Conservation (phyloP, 37 sponge, comb jelly and placozoan species). For the Halichondria panicea region DNA sequence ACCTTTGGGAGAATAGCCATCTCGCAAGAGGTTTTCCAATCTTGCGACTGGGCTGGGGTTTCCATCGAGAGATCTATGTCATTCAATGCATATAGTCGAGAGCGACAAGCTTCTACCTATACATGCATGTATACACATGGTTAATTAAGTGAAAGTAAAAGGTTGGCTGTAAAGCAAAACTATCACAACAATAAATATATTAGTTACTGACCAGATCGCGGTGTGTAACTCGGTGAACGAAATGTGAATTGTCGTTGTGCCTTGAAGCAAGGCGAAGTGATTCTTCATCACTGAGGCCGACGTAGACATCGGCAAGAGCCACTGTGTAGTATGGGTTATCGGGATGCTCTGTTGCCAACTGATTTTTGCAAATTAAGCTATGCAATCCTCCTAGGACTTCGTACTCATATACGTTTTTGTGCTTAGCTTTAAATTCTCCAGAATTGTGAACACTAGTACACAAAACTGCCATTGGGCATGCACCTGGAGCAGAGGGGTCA, state of each 20-base stretch:
- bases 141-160: background rate
- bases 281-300: constrained; percentile 36
- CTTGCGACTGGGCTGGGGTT: constrained; percentile 6
- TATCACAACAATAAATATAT: background rate
- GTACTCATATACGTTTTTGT: constrained; percentile 49
- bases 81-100: constrained; percentile 26
- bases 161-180: background rate
- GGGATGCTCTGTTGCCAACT: constrained; percentile 23
- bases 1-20: constrained; percentile 22
- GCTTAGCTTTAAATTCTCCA: constrained; percentile 13
- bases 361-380: constrained; percentile 4
- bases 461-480: constrained; percentile 34
- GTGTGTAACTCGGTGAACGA: constrained; percentile 39
- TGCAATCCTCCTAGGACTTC: constrained; percentile 61
- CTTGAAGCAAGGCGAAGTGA: constrained; percentile 17
- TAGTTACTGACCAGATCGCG: constrained; percentile 22
- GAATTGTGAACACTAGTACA: constrained; percentile 18
- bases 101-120: constrained; percentile 26
- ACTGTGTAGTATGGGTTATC: constrained; percentile 21
- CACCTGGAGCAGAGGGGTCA: constrained; percentile 52
- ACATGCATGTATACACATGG: background rate
- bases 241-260: constrained; percentile 32
- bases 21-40: constrained; percentile 21
- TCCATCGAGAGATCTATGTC: background rate
- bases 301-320: constrained; percentile 21